Evolutionary conservation across 2,113 vertebrate genomes (phyloP).

Genomic region (Limanda limanda): DNA sequence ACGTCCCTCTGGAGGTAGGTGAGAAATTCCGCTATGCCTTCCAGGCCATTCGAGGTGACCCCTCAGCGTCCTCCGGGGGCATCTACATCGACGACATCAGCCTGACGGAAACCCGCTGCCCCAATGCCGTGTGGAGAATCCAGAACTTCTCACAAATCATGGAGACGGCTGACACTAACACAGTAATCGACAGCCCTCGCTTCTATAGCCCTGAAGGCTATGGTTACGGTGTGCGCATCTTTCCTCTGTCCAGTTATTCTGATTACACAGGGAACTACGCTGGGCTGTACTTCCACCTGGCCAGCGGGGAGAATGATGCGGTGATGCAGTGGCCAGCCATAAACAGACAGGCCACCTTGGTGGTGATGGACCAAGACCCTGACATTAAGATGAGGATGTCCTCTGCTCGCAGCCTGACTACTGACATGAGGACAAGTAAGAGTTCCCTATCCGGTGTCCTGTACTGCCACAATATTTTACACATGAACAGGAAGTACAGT

Average conservation of each 20-base stretch:
- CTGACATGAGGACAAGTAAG: conserved; percentile 74
- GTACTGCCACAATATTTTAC: neutral
- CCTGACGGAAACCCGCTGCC: conserved; percentile 88
- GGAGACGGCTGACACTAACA: neutral
- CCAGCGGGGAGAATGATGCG: conserved; percentile 88
- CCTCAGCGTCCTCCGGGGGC: conserved; percentile 81
- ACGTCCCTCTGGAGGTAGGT: conserved; percentile 82
- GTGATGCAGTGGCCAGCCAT: conserved; percentile 89
- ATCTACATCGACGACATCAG: conserved; percentile 89
- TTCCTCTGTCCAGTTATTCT: conserved; percentile 68
- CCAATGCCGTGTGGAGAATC: conserved; percentile 86
- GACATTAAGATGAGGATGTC: conserved; percentile 89
- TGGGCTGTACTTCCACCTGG: conserved; percentile 85
- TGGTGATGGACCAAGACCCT: conserved; percentile 90
- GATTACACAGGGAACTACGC: conserved; percentile 74
- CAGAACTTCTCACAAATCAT: conserved; percentile 85
- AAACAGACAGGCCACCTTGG: conserved; percentile 86
- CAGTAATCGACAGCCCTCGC: conserved; percentile 79
- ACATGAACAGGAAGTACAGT: neutral
- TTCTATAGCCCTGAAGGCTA: conserved; percentile 94
- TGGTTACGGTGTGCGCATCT: conserved; percentile 80
- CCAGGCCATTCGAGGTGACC: conserved; percentile 84
- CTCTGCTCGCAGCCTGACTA: conserved; percentile 86
- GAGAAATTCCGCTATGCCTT: conserved; percentile 92
- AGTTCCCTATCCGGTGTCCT: neutral